Evolutionary conservation across 2,797 vertebrate species (phyloP), one percentile per base, ranked within the genome.

Genomic region (Arctocebus calabarensis): DNA sequence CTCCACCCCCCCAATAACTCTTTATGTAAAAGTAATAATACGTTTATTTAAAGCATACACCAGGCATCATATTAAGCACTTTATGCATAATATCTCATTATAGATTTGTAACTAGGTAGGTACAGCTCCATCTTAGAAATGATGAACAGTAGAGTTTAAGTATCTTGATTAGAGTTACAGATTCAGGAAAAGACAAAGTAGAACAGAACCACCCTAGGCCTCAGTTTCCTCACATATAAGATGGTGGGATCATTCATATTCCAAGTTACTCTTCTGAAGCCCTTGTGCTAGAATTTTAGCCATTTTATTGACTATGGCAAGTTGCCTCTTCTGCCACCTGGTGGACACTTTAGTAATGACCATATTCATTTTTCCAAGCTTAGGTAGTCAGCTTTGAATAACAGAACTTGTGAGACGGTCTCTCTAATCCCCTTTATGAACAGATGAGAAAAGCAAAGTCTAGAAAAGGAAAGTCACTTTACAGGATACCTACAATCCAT

Each of bases 281-380:
- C 9, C 17, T n/a, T 57, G 64, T 81, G 52, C 37, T 75, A 43
- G 88, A 77, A 66, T 40, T 88, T 66, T 34, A 75, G 75, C 5
- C 32, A 9, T 0, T n/a, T 55, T 20, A 8, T 3, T 45, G 37
- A 62, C n/a, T 48, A 25, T 12, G 57, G 57, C 48, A 70, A 32
- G 5, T 78, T 78, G n/a, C 55, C 48, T 90, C 62, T 68, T 90
- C 73, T 91, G 93, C 74, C 64, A 55, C 59, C 86, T 81, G 25
- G 59, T 96, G 89, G 89, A 71, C 19, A 34, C 22, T 64, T 0
- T 2, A 43, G 74, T 94, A 37, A 78, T 83, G 32, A 88, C 17
- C 57, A 12, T 4, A 34, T 32, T 43, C 20, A 29, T 11, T 43
- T 81, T 88, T 79, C 29, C n/a, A 34, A 14, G 20, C 34, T 23